Percentiles rank a stretch among this genome's conserved stretches.
phyloP scores from a whole-genome alignment of 2,797 vertebrate species.

The Malurus leucopterus region DNA sequence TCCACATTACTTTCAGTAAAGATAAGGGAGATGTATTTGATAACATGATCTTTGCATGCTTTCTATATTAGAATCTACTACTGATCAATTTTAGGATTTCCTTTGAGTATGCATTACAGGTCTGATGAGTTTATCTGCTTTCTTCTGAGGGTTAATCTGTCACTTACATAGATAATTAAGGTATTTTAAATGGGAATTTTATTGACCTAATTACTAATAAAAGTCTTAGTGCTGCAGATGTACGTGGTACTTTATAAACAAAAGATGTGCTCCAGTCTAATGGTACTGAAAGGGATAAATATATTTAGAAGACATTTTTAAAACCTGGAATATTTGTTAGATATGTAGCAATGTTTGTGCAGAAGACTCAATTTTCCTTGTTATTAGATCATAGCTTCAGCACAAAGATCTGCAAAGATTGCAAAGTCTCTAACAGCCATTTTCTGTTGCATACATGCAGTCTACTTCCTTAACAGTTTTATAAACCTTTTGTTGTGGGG shows the following conservation, averaged over 20 bases:
- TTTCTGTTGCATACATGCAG: neutral
- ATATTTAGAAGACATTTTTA: neutral
- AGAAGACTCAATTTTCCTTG: neutral
- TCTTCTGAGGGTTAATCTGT: slow-evolving; percentile 4
- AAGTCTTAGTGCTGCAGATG: neutral
- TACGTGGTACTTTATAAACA: neutral
- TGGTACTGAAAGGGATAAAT: neutral
- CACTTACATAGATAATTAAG: neutral
- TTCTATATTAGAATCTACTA: neutral
- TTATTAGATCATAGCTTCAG: neutral
- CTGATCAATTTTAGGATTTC: neutral
- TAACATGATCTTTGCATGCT: neutral
- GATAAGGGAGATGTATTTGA: neutral
- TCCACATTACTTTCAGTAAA: neutral
- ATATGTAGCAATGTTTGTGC: neutral
- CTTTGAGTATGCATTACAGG: neutral
- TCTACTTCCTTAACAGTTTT: neutral
- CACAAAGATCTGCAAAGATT: neutral
- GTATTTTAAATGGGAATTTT: slow-evolving; percentile 7
- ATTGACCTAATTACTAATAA: slow-evolving; percentile 27
- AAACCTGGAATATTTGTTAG: neutral
- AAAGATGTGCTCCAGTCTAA: neutral
- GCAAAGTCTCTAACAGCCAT: neutral
- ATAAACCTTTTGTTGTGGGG: neutral
- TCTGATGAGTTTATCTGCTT: neutral